A percentile compares a stretch with the other conserved stretches of the same genome.
Conservation (phyloP, 2,888 invertebrate species). For the Miltochrista miniata region DNA sequence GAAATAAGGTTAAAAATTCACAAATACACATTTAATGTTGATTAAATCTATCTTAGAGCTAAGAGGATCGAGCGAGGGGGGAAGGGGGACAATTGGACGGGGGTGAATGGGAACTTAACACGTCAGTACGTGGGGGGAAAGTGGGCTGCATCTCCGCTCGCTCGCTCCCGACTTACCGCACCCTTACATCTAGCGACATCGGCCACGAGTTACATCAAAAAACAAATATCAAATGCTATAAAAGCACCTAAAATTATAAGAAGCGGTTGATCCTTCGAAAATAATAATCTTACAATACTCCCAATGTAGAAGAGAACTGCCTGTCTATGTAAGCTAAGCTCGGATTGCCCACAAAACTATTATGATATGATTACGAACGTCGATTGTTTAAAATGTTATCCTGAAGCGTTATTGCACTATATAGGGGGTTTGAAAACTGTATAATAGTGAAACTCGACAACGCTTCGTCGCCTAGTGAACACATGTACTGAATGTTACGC, state of each 20-base stretch:
- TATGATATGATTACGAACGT: constrained; percentile 33
- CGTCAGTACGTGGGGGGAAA: not conserved
- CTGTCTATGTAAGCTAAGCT: constrained; percentile 40
- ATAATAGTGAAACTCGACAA: constrained; percentile 17
- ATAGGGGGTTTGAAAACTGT: constrained; percentile 14
- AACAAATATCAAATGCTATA: constrained; percentile 58
- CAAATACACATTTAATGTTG: constrained; percentile 83
- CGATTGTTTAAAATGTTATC: constrained; percentile 27
- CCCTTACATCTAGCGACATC: constrained; percentile 71
- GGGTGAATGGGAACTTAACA: not conserved
- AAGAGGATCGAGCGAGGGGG: constrained; percentile 56
- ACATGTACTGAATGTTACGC: constrained; percentile 40
- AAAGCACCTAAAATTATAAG: constrained; percentile 59
- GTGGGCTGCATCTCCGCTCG: constrained; percentile 44
- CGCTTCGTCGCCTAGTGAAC: constrained; percentile 38
- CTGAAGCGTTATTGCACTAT: constrained; percentile 32
- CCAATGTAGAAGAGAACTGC: constrained; percentile 29
- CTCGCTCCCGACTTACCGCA: constrained; percentile 59
- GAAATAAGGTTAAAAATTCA: constrained; percentile 79
- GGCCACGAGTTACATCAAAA: constrained; percentile 61
- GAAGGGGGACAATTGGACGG: constrained; percentile 33
- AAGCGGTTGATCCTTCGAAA: constrained; percentile 48
- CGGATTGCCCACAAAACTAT: constrained; percentile 35
- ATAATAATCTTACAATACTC: constrained; percentile 37
- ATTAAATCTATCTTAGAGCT: constrained; percentile 72